A percentile compares a stretch with the other conserved stretches of the same genome.
phyloP scores from a whole-genome alignment of 2,113 vertebrate species.

The Antechinus stuartii region DNA sequence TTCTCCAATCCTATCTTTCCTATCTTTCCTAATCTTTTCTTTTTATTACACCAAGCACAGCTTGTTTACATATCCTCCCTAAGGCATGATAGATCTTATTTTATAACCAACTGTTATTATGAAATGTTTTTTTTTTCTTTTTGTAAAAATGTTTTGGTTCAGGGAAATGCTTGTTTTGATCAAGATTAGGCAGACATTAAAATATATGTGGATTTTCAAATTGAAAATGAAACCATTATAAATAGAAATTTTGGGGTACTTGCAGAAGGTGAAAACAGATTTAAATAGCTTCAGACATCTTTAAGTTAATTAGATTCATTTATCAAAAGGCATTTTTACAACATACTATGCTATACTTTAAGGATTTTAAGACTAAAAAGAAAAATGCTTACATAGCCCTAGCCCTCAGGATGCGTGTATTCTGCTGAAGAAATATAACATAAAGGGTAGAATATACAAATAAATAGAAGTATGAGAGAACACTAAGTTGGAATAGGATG shows the following conservation, averaged over 20 bases:
- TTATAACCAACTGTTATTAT: constrained; percentile 12
- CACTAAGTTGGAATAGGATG: background rate
- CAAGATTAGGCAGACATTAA: constrained; percentile 35
- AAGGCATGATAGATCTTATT: constrained; percentile 4
- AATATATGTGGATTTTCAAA: constrained; percentile 11
- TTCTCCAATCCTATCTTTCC: constrained; percentile 35
- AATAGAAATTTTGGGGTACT: background rate
- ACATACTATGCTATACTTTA: background rate
- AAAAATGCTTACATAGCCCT: background rate
- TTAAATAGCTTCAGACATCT: background rate
- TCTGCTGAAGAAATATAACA: background rate
- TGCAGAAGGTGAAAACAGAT: constrained; percentile 26
- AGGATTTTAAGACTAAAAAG: background rate
- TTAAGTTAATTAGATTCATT: background rate
- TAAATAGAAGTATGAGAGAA: background rate
- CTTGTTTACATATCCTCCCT: constrained; percentile 21
- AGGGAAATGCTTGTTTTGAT: constrained; percentile 18
- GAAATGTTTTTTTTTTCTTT: background rate
- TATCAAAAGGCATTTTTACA: background rate
- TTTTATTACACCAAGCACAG: background rate
- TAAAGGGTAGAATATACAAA: background rate
- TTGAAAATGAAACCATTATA: constrained; percentile 3
- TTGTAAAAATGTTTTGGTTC: constrained; percentile 21
- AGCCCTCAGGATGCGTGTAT: too few relatives aligned
- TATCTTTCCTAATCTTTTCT: background rate